These are phyloP conservation scores for Sminthurides aquaticus DNA, from an alignment of 2,888 invertebrate genomes.

Conservation along the genomic window DNA sequence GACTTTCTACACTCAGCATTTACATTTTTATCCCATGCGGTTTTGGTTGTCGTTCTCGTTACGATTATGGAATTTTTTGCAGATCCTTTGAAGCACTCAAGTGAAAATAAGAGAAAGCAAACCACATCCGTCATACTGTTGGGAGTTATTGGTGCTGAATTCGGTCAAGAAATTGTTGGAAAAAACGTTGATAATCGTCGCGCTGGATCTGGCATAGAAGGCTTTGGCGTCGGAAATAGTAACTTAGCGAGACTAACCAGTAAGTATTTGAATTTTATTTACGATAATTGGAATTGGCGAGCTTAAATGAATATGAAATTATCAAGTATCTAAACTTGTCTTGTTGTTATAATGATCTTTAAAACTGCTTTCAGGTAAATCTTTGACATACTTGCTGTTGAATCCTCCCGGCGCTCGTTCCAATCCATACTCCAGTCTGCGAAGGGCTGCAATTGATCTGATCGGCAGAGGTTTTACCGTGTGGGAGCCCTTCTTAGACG, in stretches of 20 bases:
- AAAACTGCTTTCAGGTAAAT: slow-evolving; percentile 64
- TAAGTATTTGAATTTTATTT: slow-evolving; percentile 44
- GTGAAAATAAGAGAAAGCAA: slow-evolving; percentile 81
- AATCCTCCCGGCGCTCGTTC: slow-evolving; percentile 55
- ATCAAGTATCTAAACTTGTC: not conserved
- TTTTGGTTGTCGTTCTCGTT: not conserved
- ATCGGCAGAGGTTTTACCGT: slow-evolving; percentile 95
- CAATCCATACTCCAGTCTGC: slow-evolving; percentile 74
- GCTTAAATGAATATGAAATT: too few species aligned
- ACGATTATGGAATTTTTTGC: not conserved
- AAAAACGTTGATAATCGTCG: slow-evolving; percentile 49
- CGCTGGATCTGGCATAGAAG: slow-evolving; percentile 60
- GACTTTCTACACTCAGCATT: too few species aligned
- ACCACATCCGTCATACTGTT: slow-evolving; percentile 89
- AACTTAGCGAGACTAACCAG: slow-evolving; percentile 85
- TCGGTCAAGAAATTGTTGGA: slow-evolving; percentile 79
- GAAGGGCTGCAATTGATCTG: slow-evolving; percentile 93
- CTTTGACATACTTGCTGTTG: slow-evolving; percentile 82
- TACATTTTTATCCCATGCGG: not conserved
- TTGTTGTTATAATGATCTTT: not conserved
- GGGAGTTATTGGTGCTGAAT: slow-evolving; percentile 96
- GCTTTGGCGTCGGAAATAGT: slow-evolving; percentile 76
- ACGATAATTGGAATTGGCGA: not conserved
- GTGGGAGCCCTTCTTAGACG: slow-evolving; percentile 96
- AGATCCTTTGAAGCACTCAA: slow-evolving; percentile 21